Base-by-base conservation (phyloP, 2,888 invertebrate species). In the Drosophila quinaria region DNA sequence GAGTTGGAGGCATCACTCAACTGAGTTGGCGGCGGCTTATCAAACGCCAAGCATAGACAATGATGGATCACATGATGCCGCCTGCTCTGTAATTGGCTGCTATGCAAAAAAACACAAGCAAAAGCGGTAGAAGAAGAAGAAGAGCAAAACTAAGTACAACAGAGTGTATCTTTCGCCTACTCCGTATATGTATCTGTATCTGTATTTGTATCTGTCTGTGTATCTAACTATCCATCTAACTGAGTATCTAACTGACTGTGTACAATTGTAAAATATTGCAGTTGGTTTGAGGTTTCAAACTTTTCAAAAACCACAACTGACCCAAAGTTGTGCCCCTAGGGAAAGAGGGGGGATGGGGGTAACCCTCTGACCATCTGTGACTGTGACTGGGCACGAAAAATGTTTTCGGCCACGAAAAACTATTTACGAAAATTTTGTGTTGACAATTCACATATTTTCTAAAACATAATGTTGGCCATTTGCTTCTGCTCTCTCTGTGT, bases 361-460 rank as follows among this genome's bases (percentile, higher is more conserved):
- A 19, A 22, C 39, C 56, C 52, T n/a, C 41, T 63, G 60, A 62
- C 63, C 88, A 80, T 77, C 69, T 80, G 77, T 52, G 74, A 59
- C 67, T 79, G 59, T 51, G 82, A 65, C 68, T 76, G 60, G 47
- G 82, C 67, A 74, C 77, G 71, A 80, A 78, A 78, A 76, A 78
- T 79, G 80, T 79, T 75, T 70, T 71, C 49, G 63, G 61, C 64
- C 58, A 80, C 80, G 73, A 81, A 89, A 87, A 89, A 87, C 88
- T 89, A 87, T 87, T 88, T 87, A 81, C 87, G 74, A 87, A 81
- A 87, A 88, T 87, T 90, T 82, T 83, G 81, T 82, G 90, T 90
- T 90, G 90, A 89, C 91, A 90, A 90, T 90, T 90, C 87, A 80
- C 80, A 89, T 86, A 90, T 90, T 90, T 90, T 83, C 81, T 74